Conservation (phyloP, 1,140 invertebrate species). For the Ceratoteleas bidentatus region DNA sequence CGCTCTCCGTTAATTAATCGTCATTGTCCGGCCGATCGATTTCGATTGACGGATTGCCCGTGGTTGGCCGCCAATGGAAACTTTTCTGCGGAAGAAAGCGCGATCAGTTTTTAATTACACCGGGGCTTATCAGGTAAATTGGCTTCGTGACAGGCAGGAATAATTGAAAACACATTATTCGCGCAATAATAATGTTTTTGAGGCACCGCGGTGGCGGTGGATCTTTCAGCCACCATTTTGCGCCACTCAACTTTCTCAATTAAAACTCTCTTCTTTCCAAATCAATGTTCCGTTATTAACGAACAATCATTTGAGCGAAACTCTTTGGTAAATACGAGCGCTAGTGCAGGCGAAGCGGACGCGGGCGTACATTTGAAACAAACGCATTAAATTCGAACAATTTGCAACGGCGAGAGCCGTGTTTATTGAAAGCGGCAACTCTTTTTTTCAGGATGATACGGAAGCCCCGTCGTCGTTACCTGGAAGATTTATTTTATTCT, state of each 20-base stretch:
- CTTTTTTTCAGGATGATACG: background rate
- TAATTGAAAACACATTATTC: slow-evolving; percentile 10
- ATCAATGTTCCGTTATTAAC: slow-evolving; percentile 42
- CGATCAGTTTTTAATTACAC: no score
- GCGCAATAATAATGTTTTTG: slow-evolving; percentile 6
- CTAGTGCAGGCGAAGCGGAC: slow-evolving; percentile 5
- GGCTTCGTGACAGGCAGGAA: no score
- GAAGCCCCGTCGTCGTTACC: background rate
- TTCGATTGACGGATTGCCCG: no score
- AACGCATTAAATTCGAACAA: slow-evolving; percentile 33
- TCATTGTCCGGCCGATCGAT: no score
- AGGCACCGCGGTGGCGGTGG: slow-evolving; percentile 16
- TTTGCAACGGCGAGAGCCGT: slow-evolving; percentile 12
- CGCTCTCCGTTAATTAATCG: no score
- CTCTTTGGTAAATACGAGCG: slow-evolving; percentile 24
- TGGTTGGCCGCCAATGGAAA: no score
- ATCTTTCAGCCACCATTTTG: slow-evolving; percentile 21
- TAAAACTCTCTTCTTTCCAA: slow-evolving; percentile 30
- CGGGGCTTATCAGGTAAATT: no score
- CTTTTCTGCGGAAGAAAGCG: no score
- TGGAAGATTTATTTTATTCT: no score
- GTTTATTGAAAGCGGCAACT: slow-evolving; percentile 7
- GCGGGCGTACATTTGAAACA: slow-evolving; percentile 27
- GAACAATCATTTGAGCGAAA: slow-evolving; percentile 47
- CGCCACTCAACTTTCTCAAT: slow-evolving; percentile 30